Percentiles rank a stretch among this genome's conserved stretches.
Evolutionary conservation across 2,888 invertebrate genomes (phyloP).

Genomic region (Drosophila peninsularis): DNA sequence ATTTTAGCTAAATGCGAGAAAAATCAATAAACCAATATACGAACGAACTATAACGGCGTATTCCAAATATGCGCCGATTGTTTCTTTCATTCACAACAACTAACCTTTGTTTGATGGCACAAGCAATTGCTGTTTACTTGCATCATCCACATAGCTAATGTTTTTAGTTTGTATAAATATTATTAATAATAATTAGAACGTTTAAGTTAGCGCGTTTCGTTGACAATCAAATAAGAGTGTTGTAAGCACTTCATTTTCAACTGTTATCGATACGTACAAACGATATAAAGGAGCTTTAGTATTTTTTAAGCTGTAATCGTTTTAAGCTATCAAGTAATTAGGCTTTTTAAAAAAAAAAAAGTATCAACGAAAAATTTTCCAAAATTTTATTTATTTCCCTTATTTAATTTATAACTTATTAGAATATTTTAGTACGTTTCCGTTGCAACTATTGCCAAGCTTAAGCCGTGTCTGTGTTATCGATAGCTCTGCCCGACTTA

Average conservation of each 20-base stretch:
- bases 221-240: constrained; percentile 2
- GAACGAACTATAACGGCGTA: neutral
- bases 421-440: neutral
- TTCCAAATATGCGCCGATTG: neutral
- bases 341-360: too few relatives aligned
- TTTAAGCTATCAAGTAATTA: neutral
- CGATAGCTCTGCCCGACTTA: constrained; percentile 10
- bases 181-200: constrained; percentile 9
- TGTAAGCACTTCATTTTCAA: neutral
- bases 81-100: neutral
- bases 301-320: constrained; percentile 2
- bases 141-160: constrained; percentile 79
- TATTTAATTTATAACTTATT: neutral
- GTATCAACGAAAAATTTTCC: too few relatives aligned
- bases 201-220: constrained; percentile 8
- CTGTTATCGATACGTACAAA: neutral
- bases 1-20: constrained; percentile 80
- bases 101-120: constrained; percentile 73
- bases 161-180: constrained; percentile 47
- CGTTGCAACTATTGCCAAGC: constrained; percentile 2
- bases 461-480: neutral
- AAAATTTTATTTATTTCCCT: neutral
- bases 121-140: constrained; percentile 54
- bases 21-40: constrained; percentile 73
- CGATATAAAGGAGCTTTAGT: neutral